Conservation (phyloP, 2,888 invertebrate genomes). For the Ligdia adustata region DNA sequence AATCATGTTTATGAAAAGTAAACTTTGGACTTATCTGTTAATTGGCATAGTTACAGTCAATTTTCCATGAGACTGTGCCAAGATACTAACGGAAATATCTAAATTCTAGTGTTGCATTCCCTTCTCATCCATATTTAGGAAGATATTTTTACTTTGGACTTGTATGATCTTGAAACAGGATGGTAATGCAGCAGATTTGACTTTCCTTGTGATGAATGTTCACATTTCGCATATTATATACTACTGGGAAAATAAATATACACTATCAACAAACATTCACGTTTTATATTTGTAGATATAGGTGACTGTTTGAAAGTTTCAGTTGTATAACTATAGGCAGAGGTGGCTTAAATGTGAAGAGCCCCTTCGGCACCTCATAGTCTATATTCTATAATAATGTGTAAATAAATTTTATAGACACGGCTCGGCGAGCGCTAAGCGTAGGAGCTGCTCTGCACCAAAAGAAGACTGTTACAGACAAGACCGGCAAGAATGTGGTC, state of each 20-base stretch:
- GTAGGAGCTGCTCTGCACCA: conserved; percentile 76
- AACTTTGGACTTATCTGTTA: conserved; percentile 63
- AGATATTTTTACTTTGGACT: conserved; percentile 1
- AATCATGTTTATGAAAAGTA: conserved; percentile 36
- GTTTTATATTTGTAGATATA: too few species aligned
- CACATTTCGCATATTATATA: too few species aligned
- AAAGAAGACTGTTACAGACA: conserved; percentile 84
- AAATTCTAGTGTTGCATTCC: conserved; percentile 31
- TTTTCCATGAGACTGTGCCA: conserved; percentile 46
- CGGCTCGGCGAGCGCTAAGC: conserved; percentile 76
- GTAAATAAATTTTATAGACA: conserved; percentile 68
- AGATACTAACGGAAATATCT: conserved; percentile 30
- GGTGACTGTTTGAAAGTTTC: too few species aligned
- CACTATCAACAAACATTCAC: too few species aligned
- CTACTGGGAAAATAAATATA: too few species aligned
- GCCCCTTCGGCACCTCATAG: too few species aligned
- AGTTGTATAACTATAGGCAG: too few species aligned
- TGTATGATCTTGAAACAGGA: not conserved
- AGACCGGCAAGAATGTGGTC: conserved; percentile 93
- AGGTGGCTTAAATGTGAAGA: too few species aligned
- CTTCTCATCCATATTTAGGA: conserved; percentile 12
- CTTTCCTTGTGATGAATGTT: too few species aligned
- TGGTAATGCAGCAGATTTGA: not conserved
- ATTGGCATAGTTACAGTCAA: conserved; percentile 56
- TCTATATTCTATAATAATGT: too few species aligned